Percentiles rank a stretch among this genome's conserved stretches.
Conservation (phyloP, 2,113 vertebrate species). For the Oreochromis aureus region DNA sequence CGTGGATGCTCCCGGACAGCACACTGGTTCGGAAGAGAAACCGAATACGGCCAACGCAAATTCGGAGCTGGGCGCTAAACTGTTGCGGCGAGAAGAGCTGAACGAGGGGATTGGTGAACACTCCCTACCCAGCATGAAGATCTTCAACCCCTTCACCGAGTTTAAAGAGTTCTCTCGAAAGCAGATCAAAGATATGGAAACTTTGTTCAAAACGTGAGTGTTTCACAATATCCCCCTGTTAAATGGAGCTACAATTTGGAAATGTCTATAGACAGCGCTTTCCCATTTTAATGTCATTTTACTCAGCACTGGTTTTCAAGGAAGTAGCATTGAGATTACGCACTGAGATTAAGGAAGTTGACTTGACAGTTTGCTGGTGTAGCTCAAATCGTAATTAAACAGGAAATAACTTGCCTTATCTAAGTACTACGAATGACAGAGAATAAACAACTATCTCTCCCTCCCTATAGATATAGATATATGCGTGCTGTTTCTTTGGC, state of each 20-base stretch:
- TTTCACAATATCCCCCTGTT: background rate
- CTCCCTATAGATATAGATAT: background rate
- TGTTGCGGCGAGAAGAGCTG: slow-evolving; percentile 76
- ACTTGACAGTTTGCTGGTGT: background rate
- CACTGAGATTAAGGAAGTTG: background rate
- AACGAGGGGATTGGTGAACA: slow-evolving; percentile 74
- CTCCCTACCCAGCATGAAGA: slow-evolving; percentile 77
- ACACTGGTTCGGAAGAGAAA: slow-evolving; percentile 48
- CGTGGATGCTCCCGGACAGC: slow-evolving; percentile 17
- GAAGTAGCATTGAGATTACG: background rate
- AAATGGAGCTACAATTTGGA: background rate
- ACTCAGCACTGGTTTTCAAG: background rate
- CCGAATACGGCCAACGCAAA: slow-evolving; percentile 65
- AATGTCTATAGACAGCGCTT: background rate
- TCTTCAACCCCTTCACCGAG: slow-evolving; percentile 90
- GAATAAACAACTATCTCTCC: background rate
- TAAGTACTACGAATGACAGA: background rate
- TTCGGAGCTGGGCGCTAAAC: slow-evolving; percentile 78
- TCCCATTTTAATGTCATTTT: background rate
- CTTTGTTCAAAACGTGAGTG: slow-evolving; percentile 92
- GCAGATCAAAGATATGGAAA: slow-evolving; percentile 95
- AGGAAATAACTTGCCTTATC: background rate
- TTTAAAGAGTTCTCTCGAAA: slow-evolving; percentile 93
- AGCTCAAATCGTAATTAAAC: background rate
- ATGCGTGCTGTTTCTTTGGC: background rate